Evolutionary conservation across 2,797 vertebrate genomes (phyloP), one percentile per base, ranked within the genome.

Genomic region (Meriones psammophilus): DNA sequence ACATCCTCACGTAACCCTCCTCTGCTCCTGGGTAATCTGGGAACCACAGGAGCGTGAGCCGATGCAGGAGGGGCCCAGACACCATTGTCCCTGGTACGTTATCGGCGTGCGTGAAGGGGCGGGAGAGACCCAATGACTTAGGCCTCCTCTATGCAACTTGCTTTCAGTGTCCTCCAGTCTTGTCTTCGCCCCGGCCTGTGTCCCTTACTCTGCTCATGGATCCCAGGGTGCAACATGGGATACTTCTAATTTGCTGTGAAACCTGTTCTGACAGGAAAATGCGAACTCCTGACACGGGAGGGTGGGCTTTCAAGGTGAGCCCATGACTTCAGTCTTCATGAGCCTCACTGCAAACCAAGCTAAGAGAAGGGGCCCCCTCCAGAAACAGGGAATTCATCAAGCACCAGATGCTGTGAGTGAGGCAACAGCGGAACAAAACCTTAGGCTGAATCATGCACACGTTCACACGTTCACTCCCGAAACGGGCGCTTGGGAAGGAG

Each of bases 391-490:
- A 10, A 22, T 3, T 17, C 39, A 3, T 4, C 58, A 24, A 77
- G 85, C 84, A 46, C 60, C 92, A 33, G 28, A 83, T 0, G 14
- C 84, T 36, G 56, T 13, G 13, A 50, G 42, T 13, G 13, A 50
- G 42, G 15, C 81, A n/a, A 42, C 4, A 46, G 36, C 0, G 60
- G 68, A 24, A 26, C 28, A 28, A 7, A 7, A 17, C 60, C 60
- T 42, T 2, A 3, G 18, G 7, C 30, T 0, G 8, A 73, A 3
- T 36, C 26, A 1, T 13, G 54, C 3, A 1, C 20, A 74, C 69
- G 5, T 4, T 0, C 18, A 8, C n/a, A 5, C 28, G 5, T 17
- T 79, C 28, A 1, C 7, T 0, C 1, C 26, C 5, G 6, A 3
- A 39, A 33, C 1, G 26, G 50, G 50, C 14, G 42, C 39, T 39